phyloP scores from a whole-genome alignment of 2,113 vertebrate species.

The Mesocricetus auratus region DNA sequence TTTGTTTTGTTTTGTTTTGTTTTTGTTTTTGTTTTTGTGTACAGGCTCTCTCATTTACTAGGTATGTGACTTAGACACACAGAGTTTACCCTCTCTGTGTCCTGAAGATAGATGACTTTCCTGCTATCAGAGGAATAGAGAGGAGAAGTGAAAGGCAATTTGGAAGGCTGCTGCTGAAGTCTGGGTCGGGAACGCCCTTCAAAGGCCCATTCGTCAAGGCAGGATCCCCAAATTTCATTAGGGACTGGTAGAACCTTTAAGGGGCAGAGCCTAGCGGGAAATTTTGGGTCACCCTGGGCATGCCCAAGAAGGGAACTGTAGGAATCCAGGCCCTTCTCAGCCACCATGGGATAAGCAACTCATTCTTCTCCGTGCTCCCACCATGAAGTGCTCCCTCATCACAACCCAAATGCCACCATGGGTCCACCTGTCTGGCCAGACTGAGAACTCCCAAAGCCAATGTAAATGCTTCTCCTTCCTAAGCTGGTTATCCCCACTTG shows the following conservation, averaged over 20 bases:
- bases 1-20: too few species aligned
- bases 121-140: not conserved
- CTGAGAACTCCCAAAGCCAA: not conserved
- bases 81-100: not conserved
- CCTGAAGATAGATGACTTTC: not conserved
- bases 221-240: not conserved
- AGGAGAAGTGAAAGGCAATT: not conserved
- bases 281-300: not conserved
- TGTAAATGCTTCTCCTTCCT: not conserved
- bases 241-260: not conserved
- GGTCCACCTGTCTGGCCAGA: not conserved
- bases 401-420: not conserved
- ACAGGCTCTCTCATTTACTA: not conserved
- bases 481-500: not conserved
- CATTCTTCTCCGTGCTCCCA: not conserved
- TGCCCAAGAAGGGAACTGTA: not conserved
- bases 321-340: not conserved
- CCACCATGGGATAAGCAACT: not conserved
- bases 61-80: conserved; percentile 10
- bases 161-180: not conserved
- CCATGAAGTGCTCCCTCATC: not conserved
- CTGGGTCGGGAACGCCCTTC: not conserved
- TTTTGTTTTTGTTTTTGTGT: not conserved
- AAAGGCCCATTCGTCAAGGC: not conserved
- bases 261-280: not conserved